Evolutionary conservation across 1,140 invertebrate genomes (phyloP).

Genomic region (Bilobella aurantiaca): DNA sequence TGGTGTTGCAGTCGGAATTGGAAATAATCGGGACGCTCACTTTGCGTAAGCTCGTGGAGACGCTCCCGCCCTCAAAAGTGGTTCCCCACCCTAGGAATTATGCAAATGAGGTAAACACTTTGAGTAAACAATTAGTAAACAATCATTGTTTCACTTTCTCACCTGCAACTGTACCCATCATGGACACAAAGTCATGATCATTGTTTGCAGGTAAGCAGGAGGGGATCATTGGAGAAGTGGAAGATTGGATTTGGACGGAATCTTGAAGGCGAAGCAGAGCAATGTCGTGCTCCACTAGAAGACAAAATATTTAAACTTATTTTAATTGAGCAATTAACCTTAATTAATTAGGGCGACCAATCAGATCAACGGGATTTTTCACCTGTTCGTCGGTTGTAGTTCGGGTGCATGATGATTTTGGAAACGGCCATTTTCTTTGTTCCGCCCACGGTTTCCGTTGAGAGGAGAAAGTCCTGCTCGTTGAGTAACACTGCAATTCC

Average conservation of each 20-base stretch:
- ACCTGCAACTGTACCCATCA: slow-evolving; percentile 18
- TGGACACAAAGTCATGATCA: slow-evolving; percentile 18
- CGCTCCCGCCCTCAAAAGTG: slow-evolving; percentile 37
- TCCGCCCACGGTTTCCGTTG: slow-evolving; percentile 15
- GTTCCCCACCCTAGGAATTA: slow-evolving; percentile 50
- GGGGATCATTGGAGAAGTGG: slow-evolving; percentile 12
- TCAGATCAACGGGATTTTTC: background rate
- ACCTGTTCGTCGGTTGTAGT: slow-evolving; percentile 21
- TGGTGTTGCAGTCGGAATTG: slow-evolving; percentile 27
- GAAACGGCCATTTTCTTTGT: background rate
- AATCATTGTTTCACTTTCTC: too few relatives aligned
- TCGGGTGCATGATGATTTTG: slow-evolving; percentile 23
- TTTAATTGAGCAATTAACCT: too few relatives aligned
- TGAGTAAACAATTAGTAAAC: background rate
- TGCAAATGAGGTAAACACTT: background rate
- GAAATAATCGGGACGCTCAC: slow-evolving; percentile 35
- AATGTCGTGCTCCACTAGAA: slow-evolving; percentile 30
- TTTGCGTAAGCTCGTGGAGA: slow-evolving; percentile 31
- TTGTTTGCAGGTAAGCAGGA: slow-evolving; percentile 26
- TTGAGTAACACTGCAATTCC: slow-evolving; percentile 14
- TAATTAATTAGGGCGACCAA: slow-evolving; percentile 1
- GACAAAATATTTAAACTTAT: background rate
- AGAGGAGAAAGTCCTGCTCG: slow-evolving; percentile 17
- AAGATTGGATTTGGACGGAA: slow-evolving; percentile 5
- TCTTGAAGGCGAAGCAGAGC: slow-evolving; percentile 14